Base-by-base conservation (phyloP, 2,888 invertebrate species). In the Xanthorhoe designata region DNA sequence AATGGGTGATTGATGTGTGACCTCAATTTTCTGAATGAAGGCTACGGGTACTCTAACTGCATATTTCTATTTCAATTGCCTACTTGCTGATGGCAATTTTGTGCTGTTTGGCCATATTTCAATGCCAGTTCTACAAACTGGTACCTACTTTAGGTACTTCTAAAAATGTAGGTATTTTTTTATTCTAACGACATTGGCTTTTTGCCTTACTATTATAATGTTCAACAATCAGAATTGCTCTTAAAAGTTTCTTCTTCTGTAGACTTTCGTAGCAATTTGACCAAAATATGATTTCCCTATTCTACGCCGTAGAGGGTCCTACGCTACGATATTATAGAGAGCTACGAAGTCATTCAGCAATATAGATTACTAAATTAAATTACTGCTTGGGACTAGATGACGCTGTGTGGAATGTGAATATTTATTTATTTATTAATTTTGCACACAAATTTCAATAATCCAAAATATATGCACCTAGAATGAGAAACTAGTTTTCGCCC, bases 1-100 rank as follows among this genome's bases (percentile, higher is more conserved):
- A 60, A n/a, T 62, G 62, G 61, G 55, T 63, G 64, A 71, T 74
- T 59, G 72, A 68, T 68, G 59, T 50, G 52, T 70, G 70, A 51
- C 70, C 71, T 68, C 68, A 69, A 69, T 73, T 51, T 56, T 56
- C 51, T 60, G 35, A 66, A 66, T 68, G 54, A 59, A 66, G 58
- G 64, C 56, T 61, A 65, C 50, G 42, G 50, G 1, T 62, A 50
- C 58, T 59, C 51, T 35, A 47, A 56, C 65, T 61, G 49, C 52
- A 24, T 38, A 61, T 61, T 58, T 53, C 19, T 18, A 45, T 15
- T 13, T 56, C 35, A 42, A 32, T 50, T 24, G 35, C 19, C 32
- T 19, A 19, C 24, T 57, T 42, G 32, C 10, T 53, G 15, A 35
- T 54, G 47, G 58, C 19, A 50, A 38, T 58, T 45, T 63, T 13